Percentiles rank a stretch among this genome's conserved stretches.
phyloP scores from a whole-genome alignment of 2,888 invertebrate species.

The Metellina segmentata region DNA sequence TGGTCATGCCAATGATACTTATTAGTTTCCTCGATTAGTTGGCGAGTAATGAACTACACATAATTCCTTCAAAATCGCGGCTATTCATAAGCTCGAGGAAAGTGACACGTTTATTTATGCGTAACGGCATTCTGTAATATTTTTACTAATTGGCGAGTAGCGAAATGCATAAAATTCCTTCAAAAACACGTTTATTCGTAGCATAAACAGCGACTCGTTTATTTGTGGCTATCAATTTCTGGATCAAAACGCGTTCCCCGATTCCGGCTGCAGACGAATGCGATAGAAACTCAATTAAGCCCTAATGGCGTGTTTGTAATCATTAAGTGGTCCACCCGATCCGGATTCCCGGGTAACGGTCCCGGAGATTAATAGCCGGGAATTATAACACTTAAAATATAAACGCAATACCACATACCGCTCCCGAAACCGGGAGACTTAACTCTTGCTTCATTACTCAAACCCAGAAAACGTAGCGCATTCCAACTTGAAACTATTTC shows the following conservation, averaged over 20 bases:
- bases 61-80: not conserved
- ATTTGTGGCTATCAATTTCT: not conserved
- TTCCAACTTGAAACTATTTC: no score
- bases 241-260: not conserved
- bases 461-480: no score
- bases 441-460: no score
- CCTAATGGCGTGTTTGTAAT: conserved; percentile 19
- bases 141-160: no score
- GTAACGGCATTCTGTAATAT: no score
- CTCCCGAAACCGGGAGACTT: no score
- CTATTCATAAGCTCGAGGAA: not conserved
- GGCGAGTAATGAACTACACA: not conserved
- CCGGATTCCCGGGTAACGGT: not conserved
- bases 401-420: no score
- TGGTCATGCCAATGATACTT: no score
- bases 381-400: no score
- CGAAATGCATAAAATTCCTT: not conserved
- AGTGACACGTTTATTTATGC: no score
- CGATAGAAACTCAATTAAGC: conserved; percentile 22
- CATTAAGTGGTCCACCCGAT: not conserved
- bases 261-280: not conserved
- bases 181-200: not conserved
- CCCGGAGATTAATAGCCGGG: not conserved
- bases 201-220: no score
- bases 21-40: no score